Base-by-base conservation (phyloP, 1,140 invertebrate genomes). In the Oryctes rhinoceros region DNA sequence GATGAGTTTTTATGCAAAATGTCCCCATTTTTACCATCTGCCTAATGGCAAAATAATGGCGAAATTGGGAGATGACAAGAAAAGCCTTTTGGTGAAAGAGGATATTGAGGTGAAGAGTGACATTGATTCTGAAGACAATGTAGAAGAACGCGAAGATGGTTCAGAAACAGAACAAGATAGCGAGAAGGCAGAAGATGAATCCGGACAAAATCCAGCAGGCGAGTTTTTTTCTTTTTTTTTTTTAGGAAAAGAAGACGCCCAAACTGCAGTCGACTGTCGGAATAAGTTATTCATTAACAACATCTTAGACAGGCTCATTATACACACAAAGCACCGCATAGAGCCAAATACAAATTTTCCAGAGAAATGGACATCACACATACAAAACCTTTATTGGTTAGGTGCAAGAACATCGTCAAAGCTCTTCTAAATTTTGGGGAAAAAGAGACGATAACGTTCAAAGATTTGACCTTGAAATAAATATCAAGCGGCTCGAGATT, bases 351-450 rank as follows among this genome's bases (percentile, higher is more conserved):
- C 15, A 67, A 79, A 47, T 79, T 24, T 47, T 35, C 20, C 62
- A 37, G 71, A 13, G 78, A 78, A 78, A 39, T 62, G 24, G 80
- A 82, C 67, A 78, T 59, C 15, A 79, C 76, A 79, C n/a, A 20
- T 30, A 67, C 71, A 74, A 78, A 81, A 80, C 80, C 7, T 79
- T 81, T 65, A 62, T 83, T 75, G 80, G 79, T 11, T 78, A 82
- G 75, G 75, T 82, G 37, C 82, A 77, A 80, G 39, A 62, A 80
- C 79, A 78, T 62, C 79, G 81, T 80, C 59, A 20, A 13, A 85
- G 81, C 81, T 75, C 81, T 59, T 49, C 83, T 65, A 83, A 87
- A 39, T 71, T 87, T 24, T 87, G 85, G 85, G 76, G 24, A 7
- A 82, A 77, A 59, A 81, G 84, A 79, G 82, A 84, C 20, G 81